phyloP scores from a whole-genome alignment of 35 echinoderm and acorn worm genomes.

The Acanthaster planci region DNA sequence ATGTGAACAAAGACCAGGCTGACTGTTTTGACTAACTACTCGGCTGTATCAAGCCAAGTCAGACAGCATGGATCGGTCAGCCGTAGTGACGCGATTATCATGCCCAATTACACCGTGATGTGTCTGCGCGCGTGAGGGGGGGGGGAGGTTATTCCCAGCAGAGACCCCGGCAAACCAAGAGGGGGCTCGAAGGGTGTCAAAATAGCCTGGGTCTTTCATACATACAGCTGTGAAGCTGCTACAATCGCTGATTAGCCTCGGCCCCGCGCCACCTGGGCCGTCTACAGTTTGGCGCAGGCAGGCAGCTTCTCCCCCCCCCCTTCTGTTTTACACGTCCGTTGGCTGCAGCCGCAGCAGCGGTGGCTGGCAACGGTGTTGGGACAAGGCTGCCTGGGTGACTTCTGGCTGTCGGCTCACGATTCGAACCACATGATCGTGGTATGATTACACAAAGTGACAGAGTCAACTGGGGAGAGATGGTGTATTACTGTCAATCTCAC shows the following conservation, averaged over 20 bases:
- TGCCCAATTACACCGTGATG: slow-evolving; percentile 25
- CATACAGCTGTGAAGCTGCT: slow-evolving; percentile 14
- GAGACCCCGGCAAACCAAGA: not conserved
- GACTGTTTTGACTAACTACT: too few relatives aligned
- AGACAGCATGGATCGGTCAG: not conserved
- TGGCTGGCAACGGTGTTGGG: not conserved
- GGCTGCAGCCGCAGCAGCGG: not conserved
- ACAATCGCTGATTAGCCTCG: slow-evolving; percentile 20
- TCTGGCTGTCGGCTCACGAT: not conserved
- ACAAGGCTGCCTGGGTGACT: not conserved
- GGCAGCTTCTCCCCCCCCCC: not conserved
- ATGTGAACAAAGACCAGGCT: too few relatives aligned
- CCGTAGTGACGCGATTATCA: slow-evolving; percentile 1
- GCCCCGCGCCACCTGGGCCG: slow-evolving; percentile 13
- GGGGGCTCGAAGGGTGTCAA: not conserved
- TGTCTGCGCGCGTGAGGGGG: too few relatives aligned
- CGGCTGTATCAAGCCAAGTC: not conserved
- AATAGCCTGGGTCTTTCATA: slow-evolving; percentile 16
- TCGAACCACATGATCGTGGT: not conserved
- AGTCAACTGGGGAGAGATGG: not conserved
- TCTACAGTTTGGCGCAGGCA: not conserved
- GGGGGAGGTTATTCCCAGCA: not conserved
- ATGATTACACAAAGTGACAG: slow-evolving; percentile 11
- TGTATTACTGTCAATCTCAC: slow-evolving; percentile 1
- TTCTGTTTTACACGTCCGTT: not conserved